Percentiles rank a stretch among this genome's conserved stretches.
Evolutionary conservation across 2,113 vertebrate species (phyloP).

Genomic region (Amphilophus citrinellus): DNA sequence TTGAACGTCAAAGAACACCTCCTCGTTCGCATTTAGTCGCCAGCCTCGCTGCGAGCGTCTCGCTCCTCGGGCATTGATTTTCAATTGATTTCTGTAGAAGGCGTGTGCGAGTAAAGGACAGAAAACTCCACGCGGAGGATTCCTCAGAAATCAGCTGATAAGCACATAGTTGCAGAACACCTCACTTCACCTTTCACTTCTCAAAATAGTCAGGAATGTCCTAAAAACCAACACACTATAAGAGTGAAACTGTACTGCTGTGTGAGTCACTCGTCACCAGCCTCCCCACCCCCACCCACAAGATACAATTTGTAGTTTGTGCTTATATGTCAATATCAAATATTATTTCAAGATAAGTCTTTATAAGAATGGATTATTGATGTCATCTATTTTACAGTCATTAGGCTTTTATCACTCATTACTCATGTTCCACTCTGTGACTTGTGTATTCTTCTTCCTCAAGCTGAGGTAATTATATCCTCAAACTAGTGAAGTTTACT

Average conservation of each 20-base stretch:
- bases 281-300: background rate
- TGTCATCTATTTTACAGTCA: background rate
- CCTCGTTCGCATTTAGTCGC: background rate
- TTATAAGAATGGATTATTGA: background rate
- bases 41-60: background rate
- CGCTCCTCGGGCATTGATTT: background rate
- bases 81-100: background rate
- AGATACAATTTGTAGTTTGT: background rate
- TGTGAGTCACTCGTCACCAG: slow-evolving; percentile 18
- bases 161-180: background rate
- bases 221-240: slow-evolving; percentile 30
- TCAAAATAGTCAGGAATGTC: slow-evolving; percentile 54
- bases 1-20: background rate
- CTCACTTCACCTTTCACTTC: slow-evolving; percentile 56
- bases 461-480: slow-evolving; percentile 32
- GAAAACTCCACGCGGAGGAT: slow-evolving; percentile 30
- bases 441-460: slow-evolving; percentile 27
- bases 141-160: slow-evolving; percentile 65
- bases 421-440: slow-evolving; percentile 21
- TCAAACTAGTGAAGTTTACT: slow-evolving; percentile 31
- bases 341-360: background rate
- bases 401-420: background rate
- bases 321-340: background rate
- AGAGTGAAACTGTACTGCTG: slow-evolving; percentile 38
- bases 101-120: slow-evolving; percentile 4